Percentiles rank a stretch among this genome's conserved stretches.
These are phyloP conservation scores for Atopsyche davidsoni DNA, from an alignment of 1,140 invertebrate genomes.

Conservation along the genomic window DNA sequence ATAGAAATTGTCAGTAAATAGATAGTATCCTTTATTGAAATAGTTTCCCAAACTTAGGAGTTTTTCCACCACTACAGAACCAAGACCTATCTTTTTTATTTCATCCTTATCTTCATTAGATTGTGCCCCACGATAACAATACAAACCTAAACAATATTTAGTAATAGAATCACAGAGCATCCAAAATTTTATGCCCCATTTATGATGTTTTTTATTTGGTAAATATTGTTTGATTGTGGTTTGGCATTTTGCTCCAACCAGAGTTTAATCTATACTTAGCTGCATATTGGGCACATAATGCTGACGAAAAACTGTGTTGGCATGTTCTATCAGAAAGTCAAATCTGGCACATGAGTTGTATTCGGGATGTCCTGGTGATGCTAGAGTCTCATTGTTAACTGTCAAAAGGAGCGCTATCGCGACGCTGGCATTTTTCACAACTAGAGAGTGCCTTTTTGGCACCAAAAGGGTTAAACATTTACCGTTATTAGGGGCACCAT, in stretches of 20 bases:
- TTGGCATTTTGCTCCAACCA: constrained; percentile 28
- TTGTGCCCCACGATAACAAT: constrained; percentile 28
- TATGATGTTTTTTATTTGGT: constrained; percentile 32
- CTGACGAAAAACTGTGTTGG: constrained; percentile 30
- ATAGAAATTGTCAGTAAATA: constrained; percentile 29
- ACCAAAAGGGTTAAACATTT: no score
- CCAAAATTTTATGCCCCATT: constrained; percentile 32
- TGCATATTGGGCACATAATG: constrained; percentile 31
- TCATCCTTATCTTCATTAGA: constrained; percentile 16
- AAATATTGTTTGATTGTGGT: constrained; percentile 30
- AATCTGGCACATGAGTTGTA: constrained; percentile 32
- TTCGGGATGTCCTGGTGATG: constrained; percentile 22
- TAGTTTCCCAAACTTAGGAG: constrained; percentile 31
- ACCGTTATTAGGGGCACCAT: constrained; percentile 92
- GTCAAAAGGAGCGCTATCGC: no score
- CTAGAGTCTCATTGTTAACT: constrained; percentile 21
- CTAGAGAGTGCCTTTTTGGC: no score
- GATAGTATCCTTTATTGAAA: constrained; percentile 30
- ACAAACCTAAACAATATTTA: constrained; percentile 31
- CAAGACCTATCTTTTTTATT: constrained; percentile 31
- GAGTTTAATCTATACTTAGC: constrained; percentile 30
- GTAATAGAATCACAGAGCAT: constrained; percentile 29
- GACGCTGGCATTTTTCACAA: no score
- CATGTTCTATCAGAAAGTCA: constrained; percentile 29
- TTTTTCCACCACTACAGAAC: constrained; percentile 28